Evolutionary conservation across 2,888 invertebrate species (phyloP), one percentile per base, ranked within the genome.

Genomic region (Leptothorax acervorum): DNA sequence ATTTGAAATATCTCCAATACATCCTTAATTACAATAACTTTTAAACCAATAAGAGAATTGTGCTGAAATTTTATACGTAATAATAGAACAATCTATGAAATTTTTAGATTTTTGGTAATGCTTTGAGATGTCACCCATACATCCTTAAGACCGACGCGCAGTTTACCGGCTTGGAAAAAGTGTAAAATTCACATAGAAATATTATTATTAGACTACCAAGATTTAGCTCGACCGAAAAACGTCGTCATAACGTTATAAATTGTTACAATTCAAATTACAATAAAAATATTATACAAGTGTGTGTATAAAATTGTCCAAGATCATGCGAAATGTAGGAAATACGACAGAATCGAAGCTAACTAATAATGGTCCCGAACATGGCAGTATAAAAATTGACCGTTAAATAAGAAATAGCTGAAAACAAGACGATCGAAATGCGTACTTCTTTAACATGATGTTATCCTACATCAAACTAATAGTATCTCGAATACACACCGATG

Each of bases 301-400:
- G 70, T 83, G 85, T 82, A 81, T 84, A 68, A 82, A 75, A 48
- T 73, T 76, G 71, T 83, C 55, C 83, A 74, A 85, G 68, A 65
- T 71, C 76, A 85, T 71, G 76, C 68, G 66, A 68, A 86, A 73
- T 71, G 73, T 82, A 88, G 42, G 84, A 84, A 84, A 51, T 75
- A 82, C 62, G 66, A 68, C 86, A 76, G 87, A 88, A 81, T 84
- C 57, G 87, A 55, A 87, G 81, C 63, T 74, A 83, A 62, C 63
- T 74, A 83, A 62, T 85, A 84, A 91, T 90, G 91, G 91, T 91
- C 91, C 91, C 90, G 76, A 89, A 91, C 89, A 85, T 86, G 85
- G 89, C 81, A 84, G 83, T 85, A 86, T 88, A 83, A 88, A 71
- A 83, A 68, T 86, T 78, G 63, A 87, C 83, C 23, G 85, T 83